Base-by-base conservation (phyloP, 2,888 invertebrate genomes). In the Steinernema hermaphroditum region DNA sequence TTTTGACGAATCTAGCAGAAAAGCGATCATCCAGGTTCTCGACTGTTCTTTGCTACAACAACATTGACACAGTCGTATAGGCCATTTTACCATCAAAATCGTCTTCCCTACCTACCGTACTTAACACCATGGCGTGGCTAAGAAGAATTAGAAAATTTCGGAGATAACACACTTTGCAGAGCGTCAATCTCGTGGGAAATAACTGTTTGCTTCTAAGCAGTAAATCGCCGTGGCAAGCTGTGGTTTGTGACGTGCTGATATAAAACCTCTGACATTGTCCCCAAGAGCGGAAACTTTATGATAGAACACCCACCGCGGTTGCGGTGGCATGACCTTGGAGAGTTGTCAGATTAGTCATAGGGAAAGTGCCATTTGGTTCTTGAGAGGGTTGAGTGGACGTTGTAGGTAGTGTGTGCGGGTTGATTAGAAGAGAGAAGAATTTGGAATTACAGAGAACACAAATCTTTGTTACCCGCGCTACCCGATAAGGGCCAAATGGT, bases 101-200 rank as follows among this genome's bases (percentile, higher is more conserved):
- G 37, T 37, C 37, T 37, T 37, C 37, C 12, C 37, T 37, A 37
- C 37, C 37, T 12, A 37, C 37, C 37, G 37, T 37, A 37, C 37
- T 37, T 37, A 4, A 12, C 12, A 8, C 37, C 12, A 4, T 37
- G 37, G 6, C 4, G 6, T 37, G 37, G 37, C 12, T 12, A 12
- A 37, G 12, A 37, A 12, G 4, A 37, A n/a, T n/a, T 37, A 12
- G 37, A 37, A 12, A 37, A 37, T 62, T 62, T 29, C 29, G 62
- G 62, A 29, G 62, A 62, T 62, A 62, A 32, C 8, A 16, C 9
- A 62, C 29, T 32, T 27, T 62, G 62, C 62, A 24, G 62, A 62
- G 62, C 34, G 19, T 29, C 24, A 16, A 16, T 8, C 4, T 62
- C 62, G 62, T 62, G 62, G 62, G 62, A 62, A 62, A 4, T 62